A percentile compares a stretch with the other conserved stretches of the same genome.
phyloP scores from a whole-genome alignment of 1,140 invertebrate species.

The Campodea augens region DNA sequence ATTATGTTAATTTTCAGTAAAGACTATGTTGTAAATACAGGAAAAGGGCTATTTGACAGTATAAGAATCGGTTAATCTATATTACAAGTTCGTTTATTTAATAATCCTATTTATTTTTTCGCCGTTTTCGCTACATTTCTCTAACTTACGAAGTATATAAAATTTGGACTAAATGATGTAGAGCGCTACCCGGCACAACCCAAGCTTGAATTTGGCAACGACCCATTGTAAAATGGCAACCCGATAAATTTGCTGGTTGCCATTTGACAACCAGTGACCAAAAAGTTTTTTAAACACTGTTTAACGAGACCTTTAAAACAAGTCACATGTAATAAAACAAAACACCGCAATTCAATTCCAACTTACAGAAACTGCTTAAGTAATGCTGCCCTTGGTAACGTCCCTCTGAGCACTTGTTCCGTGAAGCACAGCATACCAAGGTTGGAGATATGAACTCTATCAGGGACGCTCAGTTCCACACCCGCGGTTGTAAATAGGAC shows the following conservation, averaged over 20 bases:
- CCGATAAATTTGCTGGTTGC: too few relatives aligned
- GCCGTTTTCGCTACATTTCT: too few relatives aligned
- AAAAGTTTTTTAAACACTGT: too few relatives aligned
- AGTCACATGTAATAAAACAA: background rate
- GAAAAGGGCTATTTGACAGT: too few relatives aligned
- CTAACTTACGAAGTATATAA: too few relatives aligned
- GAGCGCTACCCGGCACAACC: background rate
- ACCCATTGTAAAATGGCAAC: background rate
- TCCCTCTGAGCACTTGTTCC: slow-evolving; percentile 33
- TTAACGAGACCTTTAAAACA: background rate
- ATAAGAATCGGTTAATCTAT: too few relatives aligned
- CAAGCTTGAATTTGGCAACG: too few relatives aligned
- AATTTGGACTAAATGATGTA: background rate
- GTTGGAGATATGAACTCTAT: slow-evolving; percentile 45
- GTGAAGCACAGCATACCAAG: slow-evolving; percentile 44
- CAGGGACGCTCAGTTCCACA: slow-evolving; percentile 34
- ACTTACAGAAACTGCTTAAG: slow-evolving; percentile 25
- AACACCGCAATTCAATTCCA: slow-evolving; percentile 7
- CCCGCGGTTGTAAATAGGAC: slow-evolving; percentile 32
- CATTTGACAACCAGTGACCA: too few relatives aligned
- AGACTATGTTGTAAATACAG: too few relatives aligned
- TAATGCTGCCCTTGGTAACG: slow-evolving; percentile 11
- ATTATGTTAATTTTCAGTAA: too few relatives aligned
- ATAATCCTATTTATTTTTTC: too few relatives aligned
- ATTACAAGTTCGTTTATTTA: too few relatives aligned